phyloP scores from a whole-genome alignment of 2,797 vertebrate species.

The Mormyrops boulengeri region DNA sequence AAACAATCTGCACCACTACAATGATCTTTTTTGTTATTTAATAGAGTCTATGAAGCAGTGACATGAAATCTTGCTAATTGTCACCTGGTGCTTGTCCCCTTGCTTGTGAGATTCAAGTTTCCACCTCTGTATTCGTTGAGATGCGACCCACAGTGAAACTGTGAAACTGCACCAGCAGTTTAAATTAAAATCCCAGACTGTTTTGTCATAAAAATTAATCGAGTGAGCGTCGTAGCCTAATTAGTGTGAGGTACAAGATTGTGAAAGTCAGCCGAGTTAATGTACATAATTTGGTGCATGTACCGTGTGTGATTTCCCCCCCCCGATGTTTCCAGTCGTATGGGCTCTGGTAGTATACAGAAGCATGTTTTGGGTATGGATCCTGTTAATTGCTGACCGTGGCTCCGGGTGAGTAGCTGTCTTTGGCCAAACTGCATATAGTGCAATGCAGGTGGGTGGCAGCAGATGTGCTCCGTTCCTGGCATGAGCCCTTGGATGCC shows the following conservation, averaged over 20 bases:
- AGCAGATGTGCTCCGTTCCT: constrained; percentile 21
- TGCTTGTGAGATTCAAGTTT: constrained; percentile 3
- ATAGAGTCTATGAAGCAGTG: neutral
- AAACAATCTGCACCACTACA: neutral
- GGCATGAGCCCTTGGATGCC: constrained; percentile 28
- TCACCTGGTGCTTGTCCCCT: neutral
- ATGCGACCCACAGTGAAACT: constrained; percentile 31
- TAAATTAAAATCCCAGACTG: constrained; percentile 41
- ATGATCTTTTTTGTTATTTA: neutral
- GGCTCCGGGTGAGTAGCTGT: constrained; percentile 41
- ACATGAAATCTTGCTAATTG: constrained; percentile 31
- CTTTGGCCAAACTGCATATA: neutral
- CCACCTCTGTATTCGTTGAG: constrained; percentile 36
- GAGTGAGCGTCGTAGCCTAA: constrained; percentile 30
- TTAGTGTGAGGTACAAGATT: constrained; percentile 34
- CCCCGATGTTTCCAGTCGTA: neutral
- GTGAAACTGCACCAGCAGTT: constrained; percentile 39
- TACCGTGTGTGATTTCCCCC: neutral
- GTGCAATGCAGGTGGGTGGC: neutral
- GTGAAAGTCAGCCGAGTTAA: constrained; percentile 21
- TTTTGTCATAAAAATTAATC: constrained; percentile 45
- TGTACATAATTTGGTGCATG: neutral
- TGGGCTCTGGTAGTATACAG: constrained; percentile 30
- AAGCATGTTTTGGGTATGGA: neutral
- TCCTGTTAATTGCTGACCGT: constrained; percentile 16